phyloP scores from a whole-genome alignment of 2,888 invertebrate genomes.

The Ectobius pallidus region DNA sequence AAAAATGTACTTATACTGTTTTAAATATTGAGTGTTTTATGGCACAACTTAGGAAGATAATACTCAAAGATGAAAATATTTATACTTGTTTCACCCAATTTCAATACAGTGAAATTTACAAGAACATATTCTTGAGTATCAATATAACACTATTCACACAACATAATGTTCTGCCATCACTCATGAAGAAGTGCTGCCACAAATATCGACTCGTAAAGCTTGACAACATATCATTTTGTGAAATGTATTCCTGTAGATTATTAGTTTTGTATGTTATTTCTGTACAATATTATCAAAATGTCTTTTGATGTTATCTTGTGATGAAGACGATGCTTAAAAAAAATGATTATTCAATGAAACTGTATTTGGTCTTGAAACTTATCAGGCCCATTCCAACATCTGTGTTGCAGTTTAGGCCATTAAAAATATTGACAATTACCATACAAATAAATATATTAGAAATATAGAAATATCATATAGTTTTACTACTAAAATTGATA shows the following conservation, averaged over 20 bases:
- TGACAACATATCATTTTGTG: conserved; percentile 44
- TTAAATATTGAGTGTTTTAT: conserved; percentile 23
- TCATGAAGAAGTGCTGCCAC: conserved; percentile 20
- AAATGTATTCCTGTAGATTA: conserved; percentile 40
- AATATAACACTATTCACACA: conserved; percentile 13
- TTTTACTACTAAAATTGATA: too few relatives aligned
- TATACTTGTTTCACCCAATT: conserved; percentile 27
- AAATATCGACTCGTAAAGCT: conserved; percentile 19
- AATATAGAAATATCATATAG: too few relatives aligned
- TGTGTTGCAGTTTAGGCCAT: too few relatives aligned
- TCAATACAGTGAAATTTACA: conserved; percentile 2
- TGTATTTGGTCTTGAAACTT: not conserved
- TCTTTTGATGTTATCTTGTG: conserved; percentile 40
- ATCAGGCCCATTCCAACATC: conserved; percentile 5
- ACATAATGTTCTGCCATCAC: conserved; percentile 6
- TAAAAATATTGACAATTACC: too few relatives aligned
- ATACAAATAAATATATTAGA: too few relatives aligned
- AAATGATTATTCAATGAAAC: not conserved
- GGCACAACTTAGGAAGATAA: conserved; percentile 18
- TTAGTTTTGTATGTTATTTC: conserved; percentile 45
- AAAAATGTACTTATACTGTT: conserved; percentile 6
- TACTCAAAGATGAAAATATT: not conserved
- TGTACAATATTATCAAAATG: conserved; percentile 41
- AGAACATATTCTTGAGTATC: conserved; percentile 13
- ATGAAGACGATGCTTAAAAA: conserved; percentile 10